A percentile compares a stretch with the other conserved stretches of the same genome.
Evolutionary conservation across 2,888 invertebrate species (phyloP).

Genomic region (Orthonychiurus folsomi): DNA sequence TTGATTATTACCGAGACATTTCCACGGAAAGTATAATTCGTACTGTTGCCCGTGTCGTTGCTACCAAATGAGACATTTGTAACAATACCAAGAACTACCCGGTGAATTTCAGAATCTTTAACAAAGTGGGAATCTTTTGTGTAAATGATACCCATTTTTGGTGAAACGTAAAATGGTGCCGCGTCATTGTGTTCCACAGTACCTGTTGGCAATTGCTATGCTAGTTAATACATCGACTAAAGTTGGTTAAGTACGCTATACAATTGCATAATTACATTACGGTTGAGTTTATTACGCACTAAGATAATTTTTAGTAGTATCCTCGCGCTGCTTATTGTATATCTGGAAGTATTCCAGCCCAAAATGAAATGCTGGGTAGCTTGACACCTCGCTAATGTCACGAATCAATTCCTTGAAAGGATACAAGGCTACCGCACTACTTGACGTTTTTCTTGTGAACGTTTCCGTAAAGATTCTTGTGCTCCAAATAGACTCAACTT

Average conservation of each 20-base stretch:
- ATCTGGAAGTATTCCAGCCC: not conserved
- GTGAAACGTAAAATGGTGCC: conserved; percentile 24
- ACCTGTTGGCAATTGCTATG: no score
- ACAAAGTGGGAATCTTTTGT: conserved; percentile 19
- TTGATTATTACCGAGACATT: not conserved
- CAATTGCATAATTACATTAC: no score
- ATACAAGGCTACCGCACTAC: conserved; percentile 20
- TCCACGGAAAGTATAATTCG: not conserved
- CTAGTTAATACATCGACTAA: no score
- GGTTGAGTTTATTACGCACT: no score
- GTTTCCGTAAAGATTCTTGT: not conserved
- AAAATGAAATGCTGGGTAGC: conserved; percentile 12
- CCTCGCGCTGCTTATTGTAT: not conserved
- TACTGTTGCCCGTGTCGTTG: not conserved
- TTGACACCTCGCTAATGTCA: conserved; percentile 22
- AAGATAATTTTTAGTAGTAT: not conserved
- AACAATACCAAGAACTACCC: not conserved
- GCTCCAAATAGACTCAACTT: not conserved
- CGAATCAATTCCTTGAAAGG: conserved; percentile 29
- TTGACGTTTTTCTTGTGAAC: conserved; percentile 7
- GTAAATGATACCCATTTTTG: conserved; percentile 27
- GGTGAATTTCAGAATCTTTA: conserved; percentile 13
- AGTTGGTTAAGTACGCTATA: no score
- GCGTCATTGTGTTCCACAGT: no score
- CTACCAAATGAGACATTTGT: not conserved